Evolutionary conservation across 2,888 invertebrate genomes (phyloP), one percentile per base, ranked within the genome.

Genomic region (Asteroscopus sphinx): DNA sequence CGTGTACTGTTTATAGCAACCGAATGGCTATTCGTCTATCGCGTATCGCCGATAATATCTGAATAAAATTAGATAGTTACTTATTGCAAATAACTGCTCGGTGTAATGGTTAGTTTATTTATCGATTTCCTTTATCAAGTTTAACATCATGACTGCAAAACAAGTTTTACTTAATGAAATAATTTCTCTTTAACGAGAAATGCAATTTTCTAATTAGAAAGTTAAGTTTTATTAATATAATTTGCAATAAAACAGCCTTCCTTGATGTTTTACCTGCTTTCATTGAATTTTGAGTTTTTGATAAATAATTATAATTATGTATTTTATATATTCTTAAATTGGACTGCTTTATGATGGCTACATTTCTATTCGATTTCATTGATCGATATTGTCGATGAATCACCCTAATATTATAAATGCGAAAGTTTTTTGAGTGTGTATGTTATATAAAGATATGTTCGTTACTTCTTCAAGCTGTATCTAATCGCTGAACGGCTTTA

Each of bases 1-100:
- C 40, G 61, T 73, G 47, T 57, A 55, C 52, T 61, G 58, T 70
- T 67, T 57, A 61, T 56, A 61, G 60, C 45, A 60, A 51, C 41
- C 12, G 40, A 59, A 44, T 54, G 45, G 41, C 52, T 55, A 72
- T 72, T 55, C 36, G 32, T 70, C 62, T 58, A 45, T 54, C 17
- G 47, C 51, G 42, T 37, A 58, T 53, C 26, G 15, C 35, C 41
- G 58, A 68, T 70, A 58, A 39, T 42, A 72, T 57, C 57, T 16
- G 32, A 15, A 49, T 55, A 44, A 49, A 45, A 21, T 53, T 37
- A 46, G 59, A 56, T 48, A 47, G 51, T 46, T 13, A 45, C 53
- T 47, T 30, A 67, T 52, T 54, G 39, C 48, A 47, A 56, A 69
- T 53, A 51, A 44, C 28, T 51, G 53, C 26, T 40, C 12, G 15